A percentile compares a stretch with the other conserved stretches of the same genome.
phyloP scores from a whole-genome alignment of 2,113 vertebrate genomes.

The Centropristis striata region DNA sequence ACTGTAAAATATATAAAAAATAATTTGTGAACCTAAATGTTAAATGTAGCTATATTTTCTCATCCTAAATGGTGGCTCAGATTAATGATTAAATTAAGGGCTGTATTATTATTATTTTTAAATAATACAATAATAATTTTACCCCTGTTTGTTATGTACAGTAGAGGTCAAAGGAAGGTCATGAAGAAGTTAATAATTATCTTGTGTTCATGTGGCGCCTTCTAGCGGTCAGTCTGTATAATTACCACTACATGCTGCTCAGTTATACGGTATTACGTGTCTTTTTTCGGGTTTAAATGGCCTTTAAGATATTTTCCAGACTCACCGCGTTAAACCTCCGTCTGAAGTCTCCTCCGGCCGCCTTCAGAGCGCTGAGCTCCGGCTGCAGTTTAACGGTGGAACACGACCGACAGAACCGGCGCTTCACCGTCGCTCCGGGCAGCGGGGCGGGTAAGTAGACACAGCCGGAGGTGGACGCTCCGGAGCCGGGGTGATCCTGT shows the following conservation, averaged over 20 bases:
- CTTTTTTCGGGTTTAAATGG: conserved; percentile 4
- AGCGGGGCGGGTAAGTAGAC: conserved; percentile 64
- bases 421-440: conserved; percentile 72
- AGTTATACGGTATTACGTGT: background rate
- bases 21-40: no score
- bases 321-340: background rate
- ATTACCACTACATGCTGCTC: background rate
- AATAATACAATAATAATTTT: background rate
- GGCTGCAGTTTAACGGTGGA: conserved; percentile 47
- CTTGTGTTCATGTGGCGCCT: background rate
- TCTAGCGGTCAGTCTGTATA: background rate
- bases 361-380: background rate
- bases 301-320: conserved; percentile 32
- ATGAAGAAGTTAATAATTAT: background rate
- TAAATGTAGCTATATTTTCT: no score
- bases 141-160: background rate
- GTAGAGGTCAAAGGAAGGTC: background rate
- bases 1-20: no score
- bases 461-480: background rate
- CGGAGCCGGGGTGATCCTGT: rapidly evolving
- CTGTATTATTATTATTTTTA: no score
- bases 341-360: background rate
- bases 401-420: conserved; percentile 75
- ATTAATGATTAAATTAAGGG: no score
- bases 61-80: no score